These are phyloP conservation scores for Pandion haliaetus DNA, from an alignment of 2,113 vertebrate genomes.

Conservation along the genomic window DNA sequence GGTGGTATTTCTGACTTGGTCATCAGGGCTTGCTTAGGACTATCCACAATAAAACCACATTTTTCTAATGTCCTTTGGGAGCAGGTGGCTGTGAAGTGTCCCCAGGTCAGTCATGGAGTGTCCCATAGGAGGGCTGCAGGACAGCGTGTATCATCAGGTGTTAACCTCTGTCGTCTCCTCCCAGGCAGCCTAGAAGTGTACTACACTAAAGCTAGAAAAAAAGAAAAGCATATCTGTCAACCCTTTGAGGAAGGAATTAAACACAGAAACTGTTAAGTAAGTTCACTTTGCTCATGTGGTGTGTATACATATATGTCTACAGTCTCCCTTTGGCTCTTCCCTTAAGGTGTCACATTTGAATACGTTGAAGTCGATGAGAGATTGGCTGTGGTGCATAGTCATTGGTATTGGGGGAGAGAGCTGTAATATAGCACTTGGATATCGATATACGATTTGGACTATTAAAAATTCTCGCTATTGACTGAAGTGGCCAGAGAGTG, in stretches of 20 bases:
- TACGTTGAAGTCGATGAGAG: neutral
- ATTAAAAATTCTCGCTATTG: neutral
- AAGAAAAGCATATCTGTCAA: neutral
- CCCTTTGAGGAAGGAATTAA: neutral
- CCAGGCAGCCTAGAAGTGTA: neutral
- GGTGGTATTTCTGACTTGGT: neutral
- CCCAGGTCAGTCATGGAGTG: neutral
- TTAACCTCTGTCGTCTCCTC: neutral
- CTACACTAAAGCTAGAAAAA: neutral
- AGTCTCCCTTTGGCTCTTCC: neutral
- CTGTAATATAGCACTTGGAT: neutral
- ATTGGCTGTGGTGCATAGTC: neutral
- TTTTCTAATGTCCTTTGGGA: neutral
- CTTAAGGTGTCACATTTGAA: neutral
- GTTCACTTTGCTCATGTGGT: neutral
- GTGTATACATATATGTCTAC: neutral
- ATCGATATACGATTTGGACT: neutral
- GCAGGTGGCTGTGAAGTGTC: neutral
- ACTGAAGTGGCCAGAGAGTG: neutral
- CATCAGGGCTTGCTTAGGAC: neutral
- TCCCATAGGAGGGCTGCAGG: neutral
- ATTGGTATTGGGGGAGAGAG: neutral
- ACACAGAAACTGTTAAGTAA: neutral
- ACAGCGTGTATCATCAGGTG: accelerated
- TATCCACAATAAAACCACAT: neutral